Evolutionary conservation across 2,113 vertebrate genomes (phyloP), one percentile per base, ranked within the genome.

Genomic region (Alligator sinensis): DNA sequence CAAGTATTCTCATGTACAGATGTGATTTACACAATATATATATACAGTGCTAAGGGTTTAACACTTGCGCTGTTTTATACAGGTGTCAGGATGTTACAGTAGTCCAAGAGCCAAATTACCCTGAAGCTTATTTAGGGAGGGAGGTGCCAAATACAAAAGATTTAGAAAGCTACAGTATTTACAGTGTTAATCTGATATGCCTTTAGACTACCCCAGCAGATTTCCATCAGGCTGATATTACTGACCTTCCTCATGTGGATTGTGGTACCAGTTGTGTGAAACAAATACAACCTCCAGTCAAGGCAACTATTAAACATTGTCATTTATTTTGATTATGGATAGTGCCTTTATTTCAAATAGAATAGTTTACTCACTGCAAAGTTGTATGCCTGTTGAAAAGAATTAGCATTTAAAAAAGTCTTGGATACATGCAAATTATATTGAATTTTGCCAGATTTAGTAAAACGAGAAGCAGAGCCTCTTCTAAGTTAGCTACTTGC

Each of bases 371-470:
- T 97, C 77, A 87, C 76, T 81, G 86, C 84, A 82, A 89, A 79
- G 16, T n/a, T 57, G 82, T 75, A 96, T 96, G 95, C 96, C 94
- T 88, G 85, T 79, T 93, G 93, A 89, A 93, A 95, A 92, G 84
- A 87, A 38, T 95, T 87, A 94, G 78, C 92, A 12, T 86, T 87
- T 0, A 72, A 25, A 84, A 95, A 93, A 96, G 72, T 58, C 38
- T 91, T 47, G 80, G 93, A 63, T 93, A 96, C 97, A 97, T 96
- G 96, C 96, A 96, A 97, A 97, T 92, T 84, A 91, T 91, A 97
- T 66, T 77, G 91, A 94, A 30, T 25, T 9, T 68, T 93, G 87
- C 93, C 87, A 89, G 86, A 66, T 83, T 87, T 55, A 89, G 70
- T 88, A 89, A 84, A 93, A 93, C 1, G 6, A 88, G 86, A 77